These are phyloP conservation scores for Coleophora deauratella DNA, from an alignment of 2,888 invertebrate species.

Conservation along the genomic window DNA sequence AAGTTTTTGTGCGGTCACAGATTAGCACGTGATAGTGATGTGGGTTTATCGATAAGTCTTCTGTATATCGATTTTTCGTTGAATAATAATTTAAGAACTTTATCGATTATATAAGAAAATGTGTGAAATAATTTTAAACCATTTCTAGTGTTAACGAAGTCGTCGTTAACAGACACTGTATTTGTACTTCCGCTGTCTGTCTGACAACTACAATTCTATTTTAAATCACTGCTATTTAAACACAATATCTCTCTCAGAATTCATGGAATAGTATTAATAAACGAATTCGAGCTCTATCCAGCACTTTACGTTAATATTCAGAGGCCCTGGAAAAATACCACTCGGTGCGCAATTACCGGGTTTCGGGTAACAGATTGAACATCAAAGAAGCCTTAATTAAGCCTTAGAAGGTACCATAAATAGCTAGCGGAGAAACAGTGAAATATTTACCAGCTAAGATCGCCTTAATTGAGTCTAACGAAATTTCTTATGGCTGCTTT, in stretches of 20 bases:
- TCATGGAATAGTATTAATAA: neutral
- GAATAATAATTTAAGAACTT: too few relatives aligned
- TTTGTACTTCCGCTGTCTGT: too few relatives aligned
- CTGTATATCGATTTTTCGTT: too few relatives aligned
- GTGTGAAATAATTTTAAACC: too few relatives aligned
- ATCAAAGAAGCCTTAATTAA: conserved; percentile 69
- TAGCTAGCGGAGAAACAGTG: conserved; percentile 53
- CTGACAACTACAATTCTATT: too few relatives aligned
- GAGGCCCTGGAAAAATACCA: conserved; percentile 24
- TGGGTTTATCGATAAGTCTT: conserved; percentile 8
- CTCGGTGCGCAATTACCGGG: conserved; percentile 52
- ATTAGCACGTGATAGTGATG: conserved; percentile 33
- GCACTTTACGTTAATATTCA: conserved; percentile 11
- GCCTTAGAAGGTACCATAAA: conserved; percentile 58
- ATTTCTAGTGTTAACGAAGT: too few relatives aligned
- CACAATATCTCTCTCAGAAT: neutral
- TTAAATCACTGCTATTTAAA: too few relatives aligned
- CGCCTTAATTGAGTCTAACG: conserved; percentile 60
- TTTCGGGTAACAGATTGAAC: conserved; percentile 66
- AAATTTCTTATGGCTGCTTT: conserved; percentile 52
- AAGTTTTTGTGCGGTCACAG: conserved; percentile 64
- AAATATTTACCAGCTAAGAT: conserved; percentile 61
- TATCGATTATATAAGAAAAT: too few relatives aligned
- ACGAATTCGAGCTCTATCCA: too few relatives aligned
- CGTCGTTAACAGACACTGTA: too few relatives aligned